Evolutionary conservation across 1,140 invertebrate genomes (phyloP).

Genomic region (Zaprionus lachaisei): DNA sequence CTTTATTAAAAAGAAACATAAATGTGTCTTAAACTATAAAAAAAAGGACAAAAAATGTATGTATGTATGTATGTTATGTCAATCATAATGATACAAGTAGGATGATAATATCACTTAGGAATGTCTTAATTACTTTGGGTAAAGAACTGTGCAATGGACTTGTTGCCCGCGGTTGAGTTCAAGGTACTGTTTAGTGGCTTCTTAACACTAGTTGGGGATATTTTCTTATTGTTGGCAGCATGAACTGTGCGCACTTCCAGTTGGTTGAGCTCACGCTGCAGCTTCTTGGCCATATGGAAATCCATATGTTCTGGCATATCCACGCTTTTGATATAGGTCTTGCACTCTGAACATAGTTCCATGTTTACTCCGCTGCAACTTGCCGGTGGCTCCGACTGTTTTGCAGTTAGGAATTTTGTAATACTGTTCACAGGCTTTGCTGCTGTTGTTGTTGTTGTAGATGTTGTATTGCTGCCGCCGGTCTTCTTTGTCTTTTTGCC

Average conservation of each 20-base stretch:
- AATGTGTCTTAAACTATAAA: neutral
- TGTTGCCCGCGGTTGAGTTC: slow-evolving; percentile 32
- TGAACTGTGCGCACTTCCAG: slow-evolving; percentile 58
- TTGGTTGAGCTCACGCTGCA: slow-evolving; percentile 85
- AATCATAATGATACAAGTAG: neutral
- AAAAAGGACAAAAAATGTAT: neutral
- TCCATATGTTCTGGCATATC: slow-evolving; percentile 88
- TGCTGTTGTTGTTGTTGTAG: neutral
- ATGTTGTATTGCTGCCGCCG: neutral
- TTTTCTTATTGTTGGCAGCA: slow-evolving; percentile 41
- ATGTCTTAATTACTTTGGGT: slow-evolving; percentile 56
- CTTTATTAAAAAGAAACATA: too few species aligned
- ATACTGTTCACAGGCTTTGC: slow-evolving; percentile 43
- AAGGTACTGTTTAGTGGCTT: slow-evolving; percentile 52
- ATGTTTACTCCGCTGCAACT: slow-evolving; percentile 55
- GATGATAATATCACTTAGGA: neutral
- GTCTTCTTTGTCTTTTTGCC: slow-evolving; percentile 54
- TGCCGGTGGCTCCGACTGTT: slow-evolving; percentile 26
- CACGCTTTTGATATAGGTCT: slow-evolving; percentile 86
- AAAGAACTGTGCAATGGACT: slow-evolving; percentile 75
- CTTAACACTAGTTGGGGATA: slow-evolving; percentile 36
- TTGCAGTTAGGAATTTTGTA: slow-evolving; percentile 60
- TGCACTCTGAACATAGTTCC: slow-evolving; percentile 87
- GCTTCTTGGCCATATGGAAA: slow-evolving; percentile 89
- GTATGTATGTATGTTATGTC: too few species aligned